Conservation (phyloP, 2,113 vertebrate species). For the Actenoides lindsayi region DNA sequence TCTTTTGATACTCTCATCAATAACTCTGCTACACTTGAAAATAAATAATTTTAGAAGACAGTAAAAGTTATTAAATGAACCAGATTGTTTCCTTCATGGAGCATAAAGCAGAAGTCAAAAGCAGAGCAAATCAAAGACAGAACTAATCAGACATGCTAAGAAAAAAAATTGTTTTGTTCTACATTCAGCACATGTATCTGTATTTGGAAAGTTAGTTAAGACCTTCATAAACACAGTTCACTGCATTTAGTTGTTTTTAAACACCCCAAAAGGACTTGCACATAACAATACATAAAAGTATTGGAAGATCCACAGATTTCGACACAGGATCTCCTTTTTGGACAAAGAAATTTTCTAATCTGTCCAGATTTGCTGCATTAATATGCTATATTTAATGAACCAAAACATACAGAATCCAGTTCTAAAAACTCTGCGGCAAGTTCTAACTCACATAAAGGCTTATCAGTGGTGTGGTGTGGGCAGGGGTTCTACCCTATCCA, state of each 20-base stretch:
- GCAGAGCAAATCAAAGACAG: conserved; percentile 3
- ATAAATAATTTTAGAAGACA: conserved; percentile 27
- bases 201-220: neutral
- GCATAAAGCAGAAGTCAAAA: conserved; percentile 40
- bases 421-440: neutral
- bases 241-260: neutral
- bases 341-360: neutral
- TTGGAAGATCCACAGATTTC: neutral
- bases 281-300: neutral
- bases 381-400: neutral
- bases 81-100: conserved; percentile 37
- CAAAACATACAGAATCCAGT: neutral
- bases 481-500: accelerated
- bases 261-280: neutral
- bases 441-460: neutral
- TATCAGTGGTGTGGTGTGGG: neutral
- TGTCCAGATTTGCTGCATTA: neutral
- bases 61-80: conserved; percentile 11
- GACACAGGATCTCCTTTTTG: neutral
- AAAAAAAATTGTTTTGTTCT: conserved; percentile 25
- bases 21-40: conserved; percentile 13
- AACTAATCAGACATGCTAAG: neutral
- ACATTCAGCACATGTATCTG: neutral
- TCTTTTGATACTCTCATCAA: neutral
- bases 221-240: neutral